Evolutionary conservation across 2,113 vertebrate genomes (phyloP).

Genomic region (Phodopus roborovskii): DNA sequence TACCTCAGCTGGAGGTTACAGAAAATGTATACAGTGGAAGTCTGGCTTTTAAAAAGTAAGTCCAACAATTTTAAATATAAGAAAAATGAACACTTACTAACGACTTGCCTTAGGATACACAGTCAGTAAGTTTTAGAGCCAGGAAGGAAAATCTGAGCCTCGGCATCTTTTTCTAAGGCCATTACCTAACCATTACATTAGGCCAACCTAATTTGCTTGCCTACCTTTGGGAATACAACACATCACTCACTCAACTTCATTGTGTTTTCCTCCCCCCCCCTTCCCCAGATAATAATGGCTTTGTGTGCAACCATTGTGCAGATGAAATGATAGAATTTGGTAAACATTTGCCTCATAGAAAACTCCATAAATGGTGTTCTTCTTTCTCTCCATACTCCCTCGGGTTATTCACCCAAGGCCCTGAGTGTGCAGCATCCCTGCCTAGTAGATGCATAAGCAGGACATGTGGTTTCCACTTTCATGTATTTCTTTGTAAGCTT

Average conservation of each 20-base stretch:
- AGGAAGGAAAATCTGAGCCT: background rate
- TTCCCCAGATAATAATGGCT: background rate
- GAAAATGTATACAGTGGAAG: background rate
- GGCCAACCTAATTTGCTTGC: background rate
- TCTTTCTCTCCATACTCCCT: background rate
- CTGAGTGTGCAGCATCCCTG: background rate
- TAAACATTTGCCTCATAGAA: background rate
- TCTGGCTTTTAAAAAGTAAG: background rate
- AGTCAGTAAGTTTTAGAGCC: background rate
- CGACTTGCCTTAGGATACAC: background rate
- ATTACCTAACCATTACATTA: background rate
- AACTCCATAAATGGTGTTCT: background rate
- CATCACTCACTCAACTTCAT: background rate
- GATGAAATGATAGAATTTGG: background rate
- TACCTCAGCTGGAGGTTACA: background rate
- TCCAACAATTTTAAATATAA: background rate
- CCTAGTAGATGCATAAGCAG: background rate
- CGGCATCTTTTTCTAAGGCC: background rate
- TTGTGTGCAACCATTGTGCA: background rate
- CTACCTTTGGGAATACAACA: background rate
- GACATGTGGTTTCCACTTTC: background rate
- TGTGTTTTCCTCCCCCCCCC: background rate
- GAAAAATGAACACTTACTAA: conserved; percentile 1
- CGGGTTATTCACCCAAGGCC: background rate
- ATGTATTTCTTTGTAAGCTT: background rate